Evolutionary conservation across 2,888 invertebrate genomes (phyloP), one percentile per base, ranked within the genome.

Genomic region (Patella pellucida): DNA sequence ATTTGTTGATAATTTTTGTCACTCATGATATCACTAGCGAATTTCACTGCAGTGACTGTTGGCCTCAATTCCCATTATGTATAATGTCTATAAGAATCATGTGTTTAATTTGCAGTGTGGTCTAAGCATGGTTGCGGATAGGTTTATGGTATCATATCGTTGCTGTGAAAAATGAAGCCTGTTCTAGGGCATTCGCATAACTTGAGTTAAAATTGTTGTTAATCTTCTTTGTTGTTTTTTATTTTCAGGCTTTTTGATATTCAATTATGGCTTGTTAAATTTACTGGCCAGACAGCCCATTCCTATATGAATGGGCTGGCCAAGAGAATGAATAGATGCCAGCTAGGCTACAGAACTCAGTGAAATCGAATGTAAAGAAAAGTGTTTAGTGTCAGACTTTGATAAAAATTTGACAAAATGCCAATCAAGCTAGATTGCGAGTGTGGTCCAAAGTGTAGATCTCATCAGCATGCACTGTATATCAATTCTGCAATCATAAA

Each of bases 381-480:
- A 54, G n/a, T 31, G 27, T 51, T 72, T n/a, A 12, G 51, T n/a
- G 51, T 67, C 23, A 70, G 52, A 72, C 23, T 68, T 72, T n/a
- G 27, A 41, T 41, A 4, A 23, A 23, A 62, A 12, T 56, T 62
- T 19, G 15, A 7, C 62, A 62, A 62, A 71, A 85, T 86, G 85
- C 81, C 85, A 62, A 69, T 76, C 23, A 41, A 74, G 7, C 82
- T 83, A 76, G 80, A 84, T 16, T 83, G 83, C 69, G 86, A 87
- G 71, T 88, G 87, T 84, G 86, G 85, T 51, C 80, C 86, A 31
- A 90, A 86, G 78, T 91, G 91, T 78, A 85, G 86, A 27, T 92
- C 91, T n/a, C 85, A 84, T 54, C 76, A 79, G 75, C 92, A 92
- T 84, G 91, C 89, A 4, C 78, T 81, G 19, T 85, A 90, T 70